These are phyloP conservation scores for Berghia stephanieae DNA, from an alignment of 1,140 invertebrate species.

Conservation along the genomic window DNA sequence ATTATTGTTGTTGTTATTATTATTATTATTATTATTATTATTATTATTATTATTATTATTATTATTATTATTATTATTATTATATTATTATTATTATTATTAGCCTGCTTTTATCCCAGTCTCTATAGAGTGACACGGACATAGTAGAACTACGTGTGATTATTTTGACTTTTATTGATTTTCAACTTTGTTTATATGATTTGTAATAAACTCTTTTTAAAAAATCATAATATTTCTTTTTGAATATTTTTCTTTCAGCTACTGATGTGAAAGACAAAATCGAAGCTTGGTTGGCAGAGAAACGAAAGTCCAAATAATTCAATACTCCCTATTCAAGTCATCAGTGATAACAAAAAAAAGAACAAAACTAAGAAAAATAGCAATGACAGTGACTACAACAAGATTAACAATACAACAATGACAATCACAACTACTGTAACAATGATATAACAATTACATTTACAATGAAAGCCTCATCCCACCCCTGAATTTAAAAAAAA, in stretches of 20 bases:
- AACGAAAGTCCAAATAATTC: conserved; percentile 14
- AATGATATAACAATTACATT: no score
- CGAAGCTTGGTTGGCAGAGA: conserved; percentile 34
- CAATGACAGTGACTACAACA: no score
- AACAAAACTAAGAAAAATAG: no score
- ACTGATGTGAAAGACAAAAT: conserved; percentile 42
- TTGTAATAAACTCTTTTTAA: not conserved
- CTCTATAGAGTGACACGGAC: no score
- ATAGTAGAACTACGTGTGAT: not conserved
- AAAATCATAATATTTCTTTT: not conserved
- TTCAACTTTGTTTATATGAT: not conserved
- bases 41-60: not conserved
- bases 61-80: not conserved
- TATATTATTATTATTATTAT: not conserved
- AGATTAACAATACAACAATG: no score
- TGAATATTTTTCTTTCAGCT: conserved; percentile 24
- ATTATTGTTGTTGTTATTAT: not conserved
- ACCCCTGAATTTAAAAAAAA: no score
- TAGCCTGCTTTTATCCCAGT: no score
- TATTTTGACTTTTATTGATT: not conserved
- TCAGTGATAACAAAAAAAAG: no score
- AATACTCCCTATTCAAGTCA: no score
- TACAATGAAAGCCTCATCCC: no score
- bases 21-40: not conserved
- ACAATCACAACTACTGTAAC: no score